These are phyloP conservation scores for Bruchidius siliquastri DNA, from an alignment of 2,888 invertebrate genomes.

Conservation along the genomic window DNA sequence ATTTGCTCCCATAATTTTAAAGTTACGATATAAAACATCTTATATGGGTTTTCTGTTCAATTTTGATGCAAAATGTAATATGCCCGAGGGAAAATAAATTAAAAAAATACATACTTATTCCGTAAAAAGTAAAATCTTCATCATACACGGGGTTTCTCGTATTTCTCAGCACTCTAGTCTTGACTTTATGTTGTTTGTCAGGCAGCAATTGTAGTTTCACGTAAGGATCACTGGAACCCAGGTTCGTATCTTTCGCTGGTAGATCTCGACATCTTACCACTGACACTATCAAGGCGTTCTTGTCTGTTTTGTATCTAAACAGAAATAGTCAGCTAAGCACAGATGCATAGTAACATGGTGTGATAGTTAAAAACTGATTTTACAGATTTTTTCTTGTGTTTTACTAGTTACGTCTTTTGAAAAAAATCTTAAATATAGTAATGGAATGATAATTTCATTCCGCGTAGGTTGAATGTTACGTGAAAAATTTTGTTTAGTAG, in stretches of 20 bases:
- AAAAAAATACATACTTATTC: conserved; percentile 62
- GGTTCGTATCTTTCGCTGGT: conserved; percentile 76
- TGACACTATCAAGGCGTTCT: conserved; percentile 86
- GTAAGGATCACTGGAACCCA: conserved; percentile 90
- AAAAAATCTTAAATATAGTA: neutral
- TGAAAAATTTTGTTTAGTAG: no score
- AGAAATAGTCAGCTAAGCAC: conserved; percentile 1
- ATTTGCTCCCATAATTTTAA: no score
- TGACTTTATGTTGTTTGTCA: conserved; percentile 93
- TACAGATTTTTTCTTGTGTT: no score
- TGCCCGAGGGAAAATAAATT: no score
- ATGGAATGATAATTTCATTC: no score
- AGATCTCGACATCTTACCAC: conserved; percentile 86
- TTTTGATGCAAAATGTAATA: no score
- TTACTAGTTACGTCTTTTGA: no score
- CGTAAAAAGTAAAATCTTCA: conserved; percentile 99
- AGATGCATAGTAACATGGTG: neutral
- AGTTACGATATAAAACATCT: no score
- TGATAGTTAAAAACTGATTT: no score
- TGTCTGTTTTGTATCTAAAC: conserved; percentile 81
- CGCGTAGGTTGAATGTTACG: no score
- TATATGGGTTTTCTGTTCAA: no score
- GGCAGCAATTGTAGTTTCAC: conserved; percentile 96
- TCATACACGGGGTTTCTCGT: conserved; percentile 96
- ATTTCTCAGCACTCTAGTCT: conserved; percentile 80